Conservation (phyloP, 2,888 invertebrate species). For the Hartigia nigra region DNA sequence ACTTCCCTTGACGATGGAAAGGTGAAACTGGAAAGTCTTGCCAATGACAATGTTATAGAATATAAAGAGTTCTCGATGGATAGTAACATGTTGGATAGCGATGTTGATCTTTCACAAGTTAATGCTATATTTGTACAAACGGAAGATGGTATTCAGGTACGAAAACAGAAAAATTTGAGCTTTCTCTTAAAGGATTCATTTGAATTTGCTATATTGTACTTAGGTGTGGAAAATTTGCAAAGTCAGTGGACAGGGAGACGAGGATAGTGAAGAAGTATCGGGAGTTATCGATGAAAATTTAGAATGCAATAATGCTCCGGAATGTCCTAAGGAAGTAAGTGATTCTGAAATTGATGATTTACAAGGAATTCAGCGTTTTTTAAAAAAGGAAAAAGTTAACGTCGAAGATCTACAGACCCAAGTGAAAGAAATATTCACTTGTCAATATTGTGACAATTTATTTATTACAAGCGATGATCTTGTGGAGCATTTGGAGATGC, state of each 20-base stretch:
- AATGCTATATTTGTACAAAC: slow-evolving; percentile 32
- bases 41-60: slow-evolving; percentile 23
- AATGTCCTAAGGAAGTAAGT: slow-evolving; percentile 4
- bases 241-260: slow-evolving; percentile 10
- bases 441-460: slow-evolving; percentile 30
- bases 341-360: slow-evolving; percentile 12
- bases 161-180: neutral
- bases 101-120: slow-evolving; percentile 25
- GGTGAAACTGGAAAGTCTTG: slow-evolving; percentile 20
- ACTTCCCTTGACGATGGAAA: neutral
- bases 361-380: slow-evolving; percentile 12
- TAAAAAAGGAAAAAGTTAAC: slow-evolving; percentile 12
- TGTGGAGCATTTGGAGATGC: slow-evolving; percentile 23
- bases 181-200: neutral
- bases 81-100: slow-evolving; percentile 7
- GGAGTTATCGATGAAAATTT: slow-evolving; percentile 30
- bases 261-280: slow-evolving; percentile 14
- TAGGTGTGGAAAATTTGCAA: slow-evolving; percentile 31
- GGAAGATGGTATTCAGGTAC: slow-evolving; percentile 29
- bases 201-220: neutral
- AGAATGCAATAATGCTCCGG: slow-evolving; percentile 1
- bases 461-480: slow-evolving; percentile 27
- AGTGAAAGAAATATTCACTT: slow-evolving; percentile 17
- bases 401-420: slow-evolving; percentile 1
- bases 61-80: slow-evolving; percentile 22